A percentile compares a stretch with the other conserved stretches of the same genome.
These are phyloP conservation scores for Sicus ferrugineus DNA, from an alignment of 2,888 invertebrate species.

Conservation along the genomic window DNA sequence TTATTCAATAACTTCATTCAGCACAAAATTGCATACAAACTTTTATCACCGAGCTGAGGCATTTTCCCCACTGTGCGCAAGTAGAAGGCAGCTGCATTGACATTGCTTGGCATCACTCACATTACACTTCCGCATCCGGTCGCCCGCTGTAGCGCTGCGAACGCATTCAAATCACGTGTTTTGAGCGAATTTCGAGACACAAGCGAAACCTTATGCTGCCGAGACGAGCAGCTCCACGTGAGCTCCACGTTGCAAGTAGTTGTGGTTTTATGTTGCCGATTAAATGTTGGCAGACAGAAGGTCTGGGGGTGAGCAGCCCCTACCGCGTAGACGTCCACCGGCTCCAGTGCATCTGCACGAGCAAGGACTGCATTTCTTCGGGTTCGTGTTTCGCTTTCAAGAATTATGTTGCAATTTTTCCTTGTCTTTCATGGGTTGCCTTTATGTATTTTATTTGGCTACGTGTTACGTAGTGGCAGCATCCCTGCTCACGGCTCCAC, in stretches of 20 bases:
- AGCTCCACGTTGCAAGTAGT: slow-evolving; percentile 18
- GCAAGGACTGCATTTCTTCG: slow-evolving; percentile 21
- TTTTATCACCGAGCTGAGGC: too few species aligned
- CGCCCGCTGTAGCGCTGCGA: background rate
- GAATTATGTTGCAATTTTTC: slow-evolving; percentile 33
- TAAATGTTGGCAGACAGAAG: slow-evolving; percentile 23
- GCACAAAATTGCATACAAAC: too few species aligned
- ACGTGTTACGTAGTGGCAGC: slow-evolving; percentile 18
- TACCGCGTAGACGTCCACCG: background rate
- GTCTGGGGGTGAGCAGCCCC: background rate
- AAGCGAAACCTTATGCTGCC: slow-evolving; percentile 20
- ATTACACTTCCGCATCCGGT: background rate
- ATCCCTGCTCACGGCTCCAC: background rate
- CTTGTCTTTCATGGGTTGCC: slow-evolving; percentile 28
- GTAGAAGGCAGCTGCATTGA: background rate
- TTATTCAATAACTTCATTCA: too few species aligned
- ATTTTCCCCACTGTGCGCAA: background rate
- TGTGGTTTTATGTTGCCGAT: slow-evolving; percentile 27
- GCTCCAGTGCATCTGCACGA: background rate
- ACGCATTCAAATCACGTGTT: slow-evolving; percentile 33
- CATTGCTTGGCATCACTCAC: slow-evolving; percentile 11
- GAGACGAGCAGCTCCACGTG: background rate
- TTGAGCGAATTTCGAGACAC: slow-evolving; percentile 15
- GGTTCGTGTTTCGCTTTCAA: slow-evolving; percentile 16
- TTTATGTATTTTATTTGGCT: slow-evolving; percentile 30